These are phyloP conservation scores for Phyllotreta striolata DNA, from an alignment of 2,888 invertebrate species.

Conservation along the genomic window DNA sequence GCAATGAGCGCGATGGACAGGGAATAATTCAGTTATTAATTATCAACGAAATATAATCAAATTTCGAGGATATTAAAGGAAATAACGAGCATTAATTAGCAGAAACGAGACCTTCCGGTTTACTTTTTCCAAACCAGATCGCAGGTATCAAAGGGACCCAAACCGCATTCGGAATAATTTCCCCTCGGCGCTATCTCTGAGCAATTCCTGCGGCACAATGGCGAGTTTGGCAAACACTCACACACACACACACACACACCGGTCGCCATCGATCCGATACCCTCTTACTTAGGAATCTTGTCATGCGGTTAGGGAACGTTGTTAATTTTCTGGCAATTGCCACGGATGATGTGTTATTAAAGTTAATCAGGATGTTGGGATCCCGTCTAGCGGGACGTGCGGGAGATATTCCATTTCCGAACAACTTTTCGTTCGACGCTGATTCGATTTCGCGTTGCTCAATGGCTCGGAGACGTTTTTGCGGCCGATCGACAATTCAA, in stretches of 20 bases:
- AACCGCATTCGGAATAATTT: no score
- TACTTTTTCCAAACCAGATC: no score
- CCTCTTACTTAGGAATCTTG: constrained; percentile 22
- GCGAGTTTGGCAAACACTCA: no score
- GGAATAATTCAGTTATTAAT: no score
- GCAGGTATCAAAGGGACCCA: no score
- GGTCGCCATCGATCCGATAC: constrained; percentile 21
- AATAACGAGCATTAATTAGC: no score
- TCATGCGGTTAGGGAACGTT: constrained; percentile 31
- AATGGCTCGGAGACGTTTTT: constrained; percentile 27
- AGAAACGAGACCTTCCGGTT: no score
- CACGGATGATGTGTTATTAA: constrained; percentile 46
- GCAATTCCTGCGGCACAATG: no score
- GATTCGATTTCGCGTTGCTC: constrained; percentile 34
- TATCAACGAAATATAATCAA: no score
- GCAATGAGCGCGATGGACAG: no score
- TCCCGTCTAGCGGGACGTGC: constrained; percentile 42
- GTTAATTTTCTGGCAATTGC: constrained; percentile 44
- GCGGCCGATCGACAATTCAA: neutral
- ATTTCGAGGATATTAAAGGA: no score
- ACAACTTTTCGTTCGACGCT: constrained; percentile 16
- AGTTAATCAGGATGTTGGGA: constrained; percentile 49
- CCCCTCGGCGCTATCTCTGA: no score
- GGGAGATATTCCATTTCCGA: constrained; percentile 41
- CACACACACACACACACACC: neutral